phyloP scores from a whole-genome alignment of 2,113 vertebrate genomes.

The Takifugu bimaculatus region DNA sequence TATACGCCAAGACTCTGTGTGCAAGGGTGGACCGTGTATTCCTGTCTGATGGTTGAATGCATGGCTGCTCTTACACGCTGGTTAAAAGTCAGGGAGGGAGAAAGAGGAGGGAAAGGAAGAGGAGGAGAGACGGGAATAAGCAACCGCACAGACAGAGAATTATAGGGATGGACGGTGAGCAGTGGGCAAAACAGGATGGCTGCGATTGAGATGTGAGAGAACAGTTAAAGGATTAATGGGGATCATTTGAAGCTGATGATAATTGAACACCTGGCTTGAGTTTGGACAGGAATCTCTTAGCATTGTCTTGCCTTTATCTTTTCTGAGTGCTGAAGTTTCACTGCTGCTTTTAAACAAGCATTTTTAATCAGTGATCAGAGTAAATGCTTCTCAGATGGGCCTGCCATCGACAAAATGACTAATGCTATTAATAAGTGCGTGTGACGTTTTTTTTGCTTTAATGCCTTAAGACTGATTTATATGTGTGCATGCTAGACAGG shows the following conservation, averaged over 20 bases:
- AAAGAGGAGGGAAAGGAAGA: conserved; percentile 39
- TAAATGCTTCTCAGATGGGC: conserved; percentile 28
- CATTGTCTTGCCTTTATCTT: conserved; percentile 28
- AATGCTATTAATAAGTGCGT: conserved; percentile 61
- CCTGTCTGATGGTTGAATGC: conserved; percentile 77
- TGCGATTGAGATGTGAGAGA: conserved; percentile 58
- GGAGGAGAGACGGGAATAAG: conserved; percentile 53
- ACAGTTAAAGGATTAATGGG: conserved; percentile 68
- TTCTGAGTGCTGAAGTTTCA: conserved; percentile 48
- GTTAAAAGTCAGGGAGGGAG: conserved; percentile 65
- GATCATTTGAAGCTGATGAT: conserved; percentile 72
- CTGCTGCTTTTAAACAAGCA: conserved; percentile 9
- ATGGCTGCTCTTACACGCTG: conserved; percentile 73
- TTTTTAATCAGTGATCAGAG: conserved; percentile 30
- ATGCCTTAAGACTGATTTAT: conserved; percentile 60
- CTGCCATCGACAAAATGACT: conserved; percentile 51
- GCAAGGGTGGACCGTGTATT: conserved; percentile 50
- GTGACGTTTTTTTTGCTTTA: conserved; percentile 37
- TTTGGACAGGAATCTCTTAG: conserved; percentile 52
- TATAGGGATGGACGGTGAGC: conserved; percentile 56
- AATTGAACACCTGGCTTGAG: conserved; percentile 70
- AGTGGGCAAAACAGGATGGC: conserved; percentile 49
- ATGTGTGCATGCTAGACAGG: conserved; percentile 21
- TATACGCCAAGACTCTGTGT: conserved; percentile 29
- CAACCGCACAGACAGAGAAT: conserved; percentile 62